These are phyloP conservation scores for Xenus cinereus DNA, from an alignment of 2,113 vertebrate genomes.

Conservation along the genomic window DNA sequence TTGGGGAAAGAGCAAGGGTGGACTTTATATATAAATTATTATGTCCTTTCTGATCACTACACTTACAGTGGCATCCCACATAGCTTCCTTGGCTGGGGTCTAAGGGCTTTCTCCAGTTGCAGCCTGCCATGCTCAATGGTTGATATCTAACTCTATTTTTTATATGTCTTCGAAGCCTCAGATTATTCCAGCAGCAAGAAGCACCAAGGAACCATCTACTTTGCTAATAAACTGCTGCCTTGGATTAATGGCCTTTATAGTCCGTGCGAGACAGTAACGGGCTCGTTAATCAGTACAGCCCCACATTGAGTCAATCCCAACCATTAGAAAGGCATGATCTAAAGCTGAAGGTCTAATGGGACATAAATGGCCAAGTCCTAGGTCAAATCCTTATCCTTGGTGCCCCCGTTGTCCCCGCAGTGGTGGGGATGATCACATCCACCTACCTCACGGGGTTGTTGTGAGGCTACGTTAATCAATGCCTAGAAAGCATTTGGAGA, in stretches of 20 bases:
- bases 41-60: neutral
- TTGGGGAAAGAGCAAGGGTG: neutral
- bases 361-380: neutral
- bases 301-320: neutral
- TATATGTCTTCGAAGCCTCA: neutral
- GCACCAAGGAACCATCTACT: neutral
- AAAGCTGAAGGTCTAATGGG: neutral
- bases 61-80: neutral
- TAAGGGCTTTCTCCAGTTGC: neutral
- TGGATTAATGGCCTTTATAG: neutral
- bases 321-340: neutral
- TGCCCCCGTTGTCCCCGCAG: neutral
- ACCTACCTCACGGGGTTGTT: conserved; percentile 30
- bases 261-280: neutral
- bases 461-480: neutral
- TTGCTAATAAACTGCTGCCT: neutral
- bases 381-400: neutral
- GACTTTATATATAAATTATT: conserved; percentile 53
- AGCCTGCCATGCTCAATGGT: neutral
- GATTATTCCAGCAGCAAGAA: conserved; percentile 22
- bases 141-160: neutral
- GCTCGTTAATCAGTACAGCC: neutral
- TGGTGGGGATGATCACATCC: neutral
- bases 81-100: neutral
- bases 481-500: neutral